Evolutionary conservation across 2,113 vertebrate genomes (phyloP), one percentile per base, ranked within the genome.

Genomic region (Amphilophus citrinellus): DNA sequence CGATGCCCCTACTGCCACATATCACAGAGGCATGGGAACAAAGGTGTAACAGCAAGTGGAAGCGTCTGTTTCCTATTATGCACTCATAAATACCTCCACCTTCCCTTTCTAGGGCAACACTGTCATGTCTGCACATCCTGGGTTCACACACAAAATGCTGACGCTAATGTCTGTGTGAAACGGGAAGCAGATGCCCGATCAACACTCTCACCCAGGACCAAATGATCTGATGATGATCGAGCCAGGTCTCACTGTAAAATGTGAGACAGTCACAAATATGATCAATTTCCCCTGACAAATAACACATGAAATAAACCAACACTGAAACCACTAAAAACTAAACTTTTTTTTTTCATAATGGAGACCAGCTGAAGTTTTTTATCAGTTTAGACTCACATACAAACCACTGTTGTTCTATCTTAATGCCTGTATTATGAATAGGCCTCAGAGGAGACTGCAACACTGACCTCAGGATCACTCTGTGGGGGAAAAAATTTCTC

Each of bases 1-100:
- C 14, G 15, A 50, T 71, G 2, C 18, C 17, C 22, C 42, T 57
- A 27, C 84, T 73, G 35, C 39, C 2, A 53, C 35, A 22, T 90
- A 83, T 88, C 82, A 85, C 57, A 18, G 71, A 24, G 44, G 71
- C 53, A 20, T 9, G 68, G 73, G 65, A 86, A 47, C 77, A 90
- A 76, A 87, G 84, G 88, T 89, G 87, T 77, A 62, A 84, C 83
- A 71, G 84, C 65, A 76, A 77, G 56, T 83, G 94, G 94, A 96
- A 95, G 91, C 80, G 88, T 84, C 95, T 95, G 95, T 95, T 96
- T 95, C 95, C 95, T 95, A 93, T 94, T 94, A 88, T 94, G 91
- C 76, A 5, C 84, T 83, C 84, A 57, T 20, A 81, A 80, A 89
- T 84, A 87, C 76, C 81, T 89, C 77, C 66, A 91, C 80, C 82